Base-by-base conservation (phyloP, 2,113 vertebrate genomes). In the Callopanchax toddi region DNA sequence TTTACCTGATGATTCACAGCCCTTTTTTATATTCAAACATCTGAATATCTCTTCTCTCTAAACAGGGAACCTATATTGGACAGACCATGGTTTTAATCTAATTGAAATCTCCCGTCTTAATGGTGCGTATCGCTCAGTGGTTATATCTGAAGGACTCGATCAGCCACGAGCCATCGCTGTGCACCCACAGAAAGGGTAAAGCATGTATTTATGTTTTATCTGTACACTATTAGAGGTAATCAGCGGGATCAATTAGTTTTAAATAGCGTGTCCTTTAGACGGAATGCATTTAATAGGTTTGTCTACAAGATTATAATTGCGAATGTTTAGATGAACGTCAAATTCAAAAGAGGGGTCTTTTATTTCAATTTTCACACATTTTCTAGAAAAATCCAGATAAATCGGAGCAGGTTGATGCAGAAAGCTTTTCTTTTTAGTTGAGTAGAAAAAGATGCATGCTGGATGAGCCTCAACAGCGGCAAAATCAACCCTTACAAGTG, bases 1-100 rank as follows among this genome's bases (percentile, higher is more conserved):
- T 71, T 11, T 12, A 17, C 5, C 3, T 25, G 20, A 55, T 16
- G 23, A 55, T 22, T 6, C 56, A 11, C 60, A 40, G 22, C 46
- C 32, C 22, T 20, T 13, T 32, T 37, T 20, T 57, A 18, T 51
- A 32, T 53, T 61, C 46, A 32, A 10, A 6, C 22, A 48, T 10
- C 4, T 48, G 29, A 21, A 10, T 52, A 5, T 71, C 58, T 9
- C 26, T 42, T 75, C 36, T 62, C 34, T 62, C 25, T 46, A 34
- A 82, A 37, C 69, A 99, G 97, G 93, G 71, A 99, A 99, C 88
- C 94, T 99, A 56, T 99, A 99, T 63, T 99, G 97, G 97, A 95
- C 96, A 6, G 97, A 99, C 81, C 97, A 99, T 29, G 96, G 97
- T 53, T 98, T 99, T 79, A 98, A 96, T 88, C 92, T 98, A 63